Evolutionary conservation across 1,140 invertebrate genomes (phyloP).

Genomic region (Calosoma granatense): DNA sequence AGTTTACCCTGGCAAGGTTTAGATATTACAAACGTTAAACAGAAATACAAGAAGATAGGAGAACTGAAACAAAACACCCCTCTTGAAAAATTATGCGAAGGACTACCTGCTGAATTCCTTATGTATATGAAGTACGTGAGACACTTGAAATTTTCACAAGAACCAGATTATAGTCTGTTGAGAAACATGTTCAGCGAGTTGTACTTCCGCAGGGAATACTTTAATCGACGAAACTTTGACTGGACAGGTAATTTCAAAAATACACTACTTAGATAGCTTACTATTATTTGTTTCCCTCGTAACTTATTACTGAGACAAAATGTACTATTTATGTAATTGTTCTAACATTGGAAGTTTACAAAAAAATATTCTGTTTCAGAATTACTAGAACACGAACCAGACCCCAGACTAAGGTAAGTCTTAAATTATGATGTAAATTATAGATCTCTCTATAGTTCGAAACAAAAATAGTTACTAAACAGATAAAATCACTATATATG

Average conservation of each 20-base stretch:
- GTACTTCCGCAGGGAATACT: constrained; percentile 83
- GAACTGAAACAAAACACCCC: constrained; percentile 96
- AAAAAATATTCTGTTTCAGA: too few species aligned
- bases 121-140: constrained; percentile 71
- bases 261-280: too few species aligned
- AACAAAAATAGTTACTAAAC: too few species aligned
- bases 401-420: too few species aligned
- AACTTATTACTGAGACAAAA: too few species aligned
- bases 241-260: constrained; percentile 91
- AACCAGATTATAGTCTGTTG: constrained; percentile 97
- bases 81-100: constrained; percentile 94
- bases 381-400: too few species aligned
- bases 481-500: too few species aligned
- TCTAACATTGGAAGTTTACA: too few species aligned
- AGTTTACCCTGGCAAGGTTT: constrained; percentile 73
- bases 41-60: constrained; percentile 98
- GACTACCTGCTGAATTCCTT: constrained; percentile 88
- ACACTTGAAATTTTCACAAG: constrained; percentile 94
- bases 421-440: too few species aligned
- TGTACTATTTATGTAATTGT: too few species aligned
- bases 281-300: too few species aligned
- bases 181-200: constrained; percentile 91
- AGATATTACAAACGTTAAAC: constrained; percentile 69
- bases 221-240: constrained; percentile 93
- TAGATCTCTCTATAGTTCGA: too few species aligned